A percentile compares a stretch with the other conserved stretches of the same genome.
These are phyloP conservation scores for Scartelaos histophorus DNA, from an alignment of 2,113 vertebrate genomes.

Conservation along the genomic window DNA sequence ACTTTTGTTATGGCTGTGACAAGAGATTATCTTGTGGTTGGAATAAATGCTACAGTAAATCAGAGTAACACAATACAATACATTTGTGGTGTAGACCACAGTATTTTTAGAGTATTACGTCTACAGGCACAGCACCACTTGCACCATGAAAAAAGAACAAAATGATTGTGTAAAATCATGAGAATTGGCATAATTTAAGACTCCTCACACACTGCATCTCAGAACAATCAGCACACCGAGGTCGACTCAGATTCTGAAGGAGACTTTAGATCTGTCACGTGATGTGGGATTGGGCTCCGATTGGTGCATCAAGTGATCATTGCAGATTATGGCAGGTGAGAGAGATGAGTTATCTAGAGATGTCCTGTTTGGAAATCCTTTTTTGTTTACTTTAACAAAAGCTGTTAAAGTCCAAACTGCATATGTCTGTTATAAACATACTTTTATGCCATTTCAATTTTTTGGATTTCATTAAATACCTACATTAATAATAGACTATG, in stretches of 20 bases:
- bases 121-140: conserved; percentile 33
- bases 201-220: conserved; percentile 60
- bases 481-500: too few species aligned
- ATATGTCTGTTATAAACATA: too few species aligned
- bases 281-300: neutral
- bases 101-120: conserved; percentile 8
- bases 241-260: conserved; percentile 20
- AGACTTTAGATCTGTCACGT: conserved; percentile 34
- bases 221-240: conserved; percentile 41
- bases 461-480: too few species aligned
- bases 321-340: neutral
- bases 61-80: neutral
- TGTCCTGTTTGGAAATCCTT: too few species aligned
- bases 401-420: too few species aligned
- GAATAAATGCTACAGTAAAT: conserved; percentile 24
- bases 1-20: neutral
- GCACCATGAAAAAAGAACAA: conserved; percentile 34
- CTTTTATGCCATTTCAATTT: too few species aligned
- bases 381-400: too few species aligned
- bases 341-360: too few species aligned
- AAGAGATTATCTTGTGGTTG: conserved; percentile 4
- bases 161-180: conserved; percentile 61
- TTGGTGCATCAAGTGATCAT: neutral
- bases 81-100: neutral
- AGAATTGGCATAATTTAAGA: conserved; percentile 65